Evolutionary conservation across 2,797 vertebrate genomes (phyloP), one percentile per base, ranked within the genome.

Genomic region (Pangasius mekongensis): DNA sequence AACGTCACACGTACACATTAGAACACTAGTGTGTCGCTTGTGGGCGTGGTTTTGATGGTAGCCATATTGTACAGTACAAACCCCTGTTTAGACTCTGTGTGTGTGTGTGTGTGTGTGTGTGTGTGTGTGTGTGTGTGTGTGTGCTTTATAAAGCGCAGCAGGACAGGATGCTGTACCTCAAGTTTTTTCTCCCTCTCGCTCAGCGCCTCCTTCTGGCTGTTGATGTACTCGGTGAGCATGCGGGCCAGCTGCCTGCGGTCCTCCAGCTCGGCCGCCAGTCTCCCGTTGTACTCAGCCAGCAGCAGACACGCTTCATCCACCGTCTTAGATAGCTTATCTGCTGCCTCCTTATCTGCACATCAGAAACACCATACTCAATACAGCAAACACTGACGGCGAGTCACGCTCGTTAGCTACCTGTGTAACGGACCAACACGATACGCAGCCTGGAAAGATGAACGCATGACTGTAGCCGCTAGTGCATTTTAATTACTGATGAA

Each of bases 251-350:
- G 99, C 91, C 98, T 95, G 58, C 99, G 95, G 94, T 99, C 99
- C 94, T 99, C 99, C 94, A 99, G 95, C 93, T 99, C 99, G 0
- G 99, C 98, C 0, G 99, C 99, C 94, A 99, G 95, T 7, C 99
- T 96, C 10, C 99, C 98, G 6, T 99, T 99, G 93, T 99, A 99
- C 94, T 99, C 98, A 0, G 99, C 99, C 90, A 99, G 95, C 90
- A 99, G 94, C 91, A 99, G 96, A 91, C 99, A 99, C 0, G 99
- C 99, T 92, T 99, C 98, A 20, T 99, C 99, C 93, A 99, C 99
- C 0, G 98, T 99, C 96, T 98, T 98, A 0, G 99, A 99, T 49
- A 99, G 96, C 82, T 98, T 97, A 92, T 99, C 99, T 0, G 99
- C 99, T 0, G 98, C 98, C 89, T 98, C 97, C 91, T 99, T 99